Evolutionary conservation across 2,888 invertebrate genomes (phyloP).

Genomic region (Acanthosepion lycidas): DNA sequence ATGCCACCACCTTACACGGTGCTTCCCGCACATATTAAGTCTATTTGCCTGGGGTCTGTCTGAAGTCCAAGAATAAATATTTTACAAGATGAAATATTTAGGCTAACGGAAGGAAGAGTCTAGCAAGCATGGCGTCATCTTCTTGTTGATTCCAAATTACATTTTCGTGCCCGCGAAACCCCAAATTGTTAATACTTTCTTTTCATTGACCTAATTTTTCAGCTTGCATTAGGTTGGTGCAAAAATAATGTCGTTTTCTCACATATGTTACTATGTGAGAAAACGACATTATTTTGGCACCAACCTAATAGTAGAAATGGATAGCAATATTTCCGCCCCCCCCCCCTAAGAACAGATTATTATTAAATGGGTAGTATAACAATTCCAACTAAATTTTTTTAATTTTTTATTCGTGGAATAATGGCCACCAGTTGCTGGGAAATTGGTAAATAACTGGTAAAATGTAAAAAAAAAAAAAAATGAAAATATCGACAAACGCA

Average conservation of each 20-base stretch:
- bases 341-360: neutral
- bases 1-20: neutral
- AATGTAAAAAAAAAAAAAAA: neutral
- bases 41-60: neutral
- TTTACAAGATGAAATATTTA: constrained; percentile 12
- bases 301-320: neutral
- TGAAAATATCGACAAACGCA: neutral
- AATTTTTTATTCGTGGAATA: no score
- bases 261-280: no score
- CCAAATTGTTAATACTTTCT: neutral
- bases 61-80: neutral
- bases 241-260: no score
- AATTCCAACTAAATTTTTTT: neutral
- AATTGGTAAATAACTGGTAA: neutral
- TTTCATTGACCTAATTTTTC: neutral
- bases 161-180: neutral
- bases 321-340: neutral
- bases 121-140: neutral
- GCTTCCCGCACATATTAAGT: neutral
- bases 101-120: constrained; percentile 10
- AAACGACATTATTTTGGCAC: no score
- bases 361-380: neutral
- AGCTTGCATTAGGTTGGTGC: no score
- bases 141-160: neutral
- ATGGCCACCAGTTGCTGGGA: no score